Percentiles rank a stretch among this genome's conserved stretches.
Conservation (phyloP, 2,113 vertebrate genomes). For the Ptyas mucosa region DNA sequence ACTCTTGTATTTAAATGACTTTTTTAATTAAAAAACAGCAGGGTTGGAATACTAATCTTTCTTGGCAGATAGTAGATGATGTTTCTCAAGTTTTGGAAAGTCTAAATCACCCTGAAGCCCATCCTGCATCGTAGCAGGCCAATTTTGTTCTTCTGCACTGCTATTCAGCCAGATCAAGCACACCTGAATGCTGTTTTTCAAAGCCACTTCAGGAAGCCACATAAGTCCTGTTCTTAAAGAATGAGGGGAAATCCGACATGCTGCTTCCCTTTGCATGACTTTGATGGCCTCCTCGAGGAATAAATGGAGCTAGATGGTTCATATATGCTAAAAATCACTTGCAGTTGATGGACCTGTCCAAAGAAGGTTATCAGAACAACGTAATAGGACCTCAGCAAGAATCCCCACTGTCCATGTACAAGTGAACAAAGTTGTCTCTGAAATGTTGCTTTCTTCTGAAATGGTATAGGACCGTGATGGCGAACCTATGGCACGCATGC, state of each 20-base stretch:
- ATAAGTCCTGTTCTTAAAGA: not conserved
- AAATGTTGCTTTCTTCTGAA: not conserved
- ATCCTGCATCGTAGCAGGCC: constrained; percentile 19
- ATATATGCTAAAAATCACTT: not conserved
- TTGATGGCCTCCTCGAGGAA: not conserved
- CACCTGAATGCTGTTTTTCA: not conserved
- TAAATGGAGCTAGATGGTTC: not conserved
- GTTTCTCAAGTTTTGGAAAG: constrained; percentile 56
- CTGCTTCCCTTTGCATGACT: not conserved
- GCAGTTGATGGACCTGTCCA: not conserved
- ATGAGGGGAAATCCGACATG: not conserved
- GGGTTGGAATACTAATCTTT: constrained; percentile 67
- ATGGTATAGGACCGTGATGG: not conserved
- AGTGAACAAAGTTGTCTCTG: not conserved
- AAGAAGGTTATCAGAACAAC: not conserved
- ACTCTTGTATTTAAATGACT: constrained; percentile 67
- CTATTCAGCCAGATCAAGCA: not conserved
- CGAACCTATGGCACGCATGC: too few species aligned
- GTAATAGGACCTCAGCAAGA: not conserved
- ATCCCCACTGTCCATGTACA: not conserved
- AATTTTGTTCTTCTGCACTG: not conserved
- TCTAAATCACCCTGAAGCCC: constrained; percentile 63
- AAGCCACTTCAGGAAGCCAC: not conserved
- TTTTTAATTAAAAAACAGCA: constrained; percentile 73
- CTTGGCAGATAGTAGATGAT: constrained; percentile 63